Evolutionary conservation across 2,113 vertebrate genomes (phyloP), one percentile per base, ranked within the genome.

Genomic region (Microtus montanus): DNA sequence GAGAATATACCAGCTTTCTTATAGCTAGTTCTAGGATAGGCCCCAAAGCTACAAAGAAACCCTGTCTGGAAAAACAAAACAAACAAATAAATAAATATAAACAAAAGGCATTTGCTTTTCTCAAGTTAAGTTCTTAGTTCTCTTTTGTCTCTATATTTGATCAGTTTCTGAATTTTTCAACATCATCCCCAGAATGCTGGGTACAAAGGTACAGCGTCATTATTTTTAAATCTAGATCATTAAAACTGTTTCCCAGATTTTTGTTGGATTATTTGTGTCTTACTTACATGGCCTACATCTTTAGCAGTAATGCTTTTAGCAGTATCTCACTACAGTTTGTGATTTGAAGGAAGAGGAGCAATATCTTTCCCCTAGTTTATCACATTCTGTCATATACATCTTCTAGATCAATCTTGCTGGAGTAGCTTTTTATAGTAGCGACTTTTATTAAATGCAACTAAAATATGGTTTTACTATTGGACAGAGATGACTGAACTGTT

Each of bases 391-490:
- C 26, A 38, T 86, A 30, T 58, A 3, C 33, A 13, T 88, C n/a
- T 91, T 94, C n/a, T 41, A 87, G 22, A 44, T 84, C 22, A 70
- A 0, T 87, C 83, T 94, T 96, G 70, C 30, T 91, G 38, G 75
- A 96, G 83, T 91, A 44, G 5, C 33, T 24, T 87, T 79, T 96
- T 90, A 94, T 93, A 80, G 10, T 52, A 91, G 13, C 80, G 61
- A 49, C n/a, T 91, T 80, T 96, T 96, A 79, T 49, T 92, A 96
- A 47, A 28, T 96, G 7, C 83, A 68, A 91, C 77, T 87, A 49
- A 61, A 41, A 74, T 86, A 83, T 35, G 14, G 61, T 92, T 92
- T 95, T 44, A 92, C 61, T 33, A 0, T 66, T 84, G 38, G n/a
- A 66, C 38, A 84, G 24, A 84, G 24, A n/a, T 35, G 58, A 41